Evolutionary conservation across 2,888 invertebrate genomes (phyloP).

Genomic region (Philaethria dido): DNA sequence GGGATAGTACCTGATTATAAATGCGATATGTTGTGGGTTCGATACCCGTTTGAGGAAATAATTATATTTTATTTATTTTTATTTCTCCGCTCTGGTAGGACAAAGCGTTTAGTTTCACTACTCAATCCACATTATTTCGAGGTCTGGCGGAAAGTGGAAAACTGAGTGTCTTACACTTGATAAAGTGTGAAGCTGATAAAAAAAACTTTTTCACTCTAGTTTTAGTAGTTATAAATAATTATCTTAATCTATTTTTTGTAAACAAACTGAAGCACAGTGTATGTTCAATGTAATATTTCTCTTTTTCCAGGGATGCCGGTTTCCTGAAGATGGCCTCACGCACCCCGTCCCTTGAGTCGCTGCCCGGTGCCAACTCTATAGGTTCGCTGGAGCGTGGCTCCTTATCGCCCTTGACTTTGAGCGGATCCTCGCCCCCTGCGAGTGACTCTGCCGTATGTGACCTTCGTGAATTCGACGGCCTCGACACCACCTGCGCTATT

Average conservation of each 20-base stretch:
- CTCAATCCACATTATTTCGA: no score
- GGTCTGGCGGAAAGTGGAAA: no score
- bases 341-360: constrained; percentile 96
- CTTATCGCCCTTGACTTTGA: constrained; percentile 91
- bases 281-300: constrained; percentile 46
- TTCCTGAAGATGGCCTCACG: constrained; percentile 96
- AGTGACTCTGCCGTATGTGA: constrained; percentile 93
- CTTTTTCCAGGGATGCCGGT: constrained; percentile 92
- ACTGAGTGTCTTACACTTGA: no score
- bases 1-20: no score
- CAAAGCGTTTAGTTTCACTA: no score
- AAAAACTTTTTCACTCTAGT: no score
- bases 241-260: not conserved
- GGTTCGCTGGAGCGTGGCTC: constrained; percentile 94
- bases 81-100: no score
- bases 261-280: not conserved
- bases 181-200: no score
- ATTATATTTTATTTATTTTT: no score
- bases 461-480: constrained; percentile 85
- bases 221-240: not conserved
- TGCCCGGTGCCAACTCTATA: constrained; percentile 95
- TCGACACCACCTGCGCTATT: constrained; percentile 86
- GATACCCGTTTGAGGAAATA: no score
- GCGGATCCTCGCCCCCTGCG: constrained; percentile 94
- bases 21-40: no score